phyloP scores from a whole-genome alignment of 2,888 invertebrate genomes.

The Amblyjoppa fuscipennis region DNA sequence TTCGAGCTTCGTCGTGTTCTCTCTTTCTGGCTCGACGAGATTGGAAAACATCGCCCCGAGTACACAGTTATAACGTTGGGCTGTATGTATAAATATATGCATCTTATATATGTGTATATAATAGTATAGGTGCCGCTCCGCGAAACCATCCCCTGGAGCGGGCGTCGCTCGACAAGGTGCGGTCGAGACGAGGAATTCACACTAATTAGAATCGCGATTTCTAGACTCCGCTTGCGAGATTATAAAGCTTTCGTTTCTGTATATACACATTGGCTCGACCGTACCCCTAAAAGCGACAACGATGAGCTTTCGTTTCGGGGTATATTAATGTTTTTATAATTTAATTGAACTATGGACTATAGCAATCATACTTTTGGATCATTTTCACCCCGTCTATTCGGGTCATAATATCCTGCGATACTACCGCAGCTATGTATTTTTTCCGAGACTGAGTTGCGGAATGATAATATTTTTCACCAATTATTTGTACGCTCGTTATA shows the following conservation, averaged over 20 bases:
- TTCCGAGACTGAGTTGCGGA: background rate
- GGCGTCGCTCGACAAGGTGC: slow-evolving; percentile 41
- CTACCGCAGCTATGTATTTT: background rate
- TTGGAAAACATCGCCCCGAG: slow-evolving; percentile 63
- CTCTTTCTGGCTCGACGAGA: slow-evolving; percentile 47
- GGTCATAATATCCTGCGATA: background rate
- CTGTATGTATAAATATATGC: slow-evolving; percentile 23
- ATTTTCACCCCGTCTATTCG: background rate
- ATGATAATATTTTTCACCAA: background rate
- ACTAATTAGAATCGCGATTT: slow-evolving; percentile 64
- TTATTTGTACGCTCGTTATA: background rate
- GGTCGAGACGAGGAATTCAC: slow-evolving; percentile 49
- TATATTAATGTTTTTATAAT: slow-evolving; percentile 27
- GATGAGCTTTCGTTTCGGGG: slow-evolving; percentile 34
- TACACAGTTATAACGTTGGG: slow-evolving; percentile 15
- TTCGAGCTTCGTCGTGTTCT: slow-evolving; percentile 23
- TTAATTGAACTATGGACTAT: background rate
- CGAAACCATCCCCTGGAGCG: slow-evolving; percentile 50
- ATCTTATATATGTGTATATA: slow-evolving; percentile 26
- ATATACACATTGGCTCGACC: background rate
- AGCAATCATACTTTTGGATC: slow-evolving; percentile 6
- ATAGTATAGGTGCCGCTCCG: slow-evolving; percentile 31
- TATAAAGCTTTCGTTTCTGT: slow-evolving; percentile 44
- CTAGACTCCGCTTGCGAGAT: slow-evolving; percentile 47
- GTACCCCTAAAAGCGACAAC: slow-evolving; percentile 5